Base-by-base conservation (phyloP, 1,140 invertebrate species). In the Drosophila pallidifrons region DNA sequence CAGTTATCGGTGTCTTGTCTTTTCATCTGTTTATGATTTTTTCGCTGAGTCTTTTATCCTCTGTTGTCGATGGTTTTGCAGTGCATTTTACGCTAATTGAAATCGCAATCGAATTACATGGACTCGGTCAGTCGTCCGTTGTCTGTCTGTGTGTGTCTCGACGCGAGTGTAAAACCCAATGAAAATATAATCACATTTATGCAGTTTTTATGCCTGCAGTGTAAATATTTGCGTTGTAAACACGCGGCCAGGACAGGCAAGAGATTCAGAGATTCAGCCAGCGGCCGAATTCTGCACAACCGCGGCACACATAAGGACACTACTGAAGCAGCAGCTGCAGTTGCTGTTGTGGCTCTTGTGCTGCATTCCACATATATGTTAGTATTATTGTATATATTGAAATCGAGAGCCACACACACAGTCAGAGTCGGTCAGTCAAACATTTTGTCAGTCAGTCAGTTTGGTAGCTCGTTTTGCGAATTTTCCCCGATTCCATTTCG, bases 161-260 rank as follows among this genome's bases (percentile, higher is more conserved):
- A 6, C 15, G 6, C 38, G 16, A 59, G 60, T 77, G 75, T 81
- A 89, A 85, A 79, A 78, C 43, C 86, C 86, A 89, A 89, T 89
- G 85, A 89, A 89, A 89, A 89, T 85, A 81, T 89, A 89, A 89
- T 89, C 85, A 89, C 85, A 89, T 89, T 89, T 89, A 89, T 89
- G 85, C 85, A 89, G 81, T 89, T 89, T 89, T 89, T 89, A 90
- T 90, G 85, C 85, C 85, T 76, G 81, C 78, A 85, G 88, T 89
- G 85, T 89, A 89, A 89, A 89, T 89, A 90, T 89, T 89, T 81
- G 85, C 51, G 71, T 67, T 81, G 81, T 71, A 73, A 74, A 81
- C 71, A 88, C 38, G 64, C 28, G 51, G 41, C 51, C 46, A 6
- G 47, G 8, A 15, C 46, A 52, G 47, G 30, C 3, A 35, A 15